Base-by-base conservation (phyloP, 2,888 invertebrate species). In the Invenusta paracnida region DNA sequence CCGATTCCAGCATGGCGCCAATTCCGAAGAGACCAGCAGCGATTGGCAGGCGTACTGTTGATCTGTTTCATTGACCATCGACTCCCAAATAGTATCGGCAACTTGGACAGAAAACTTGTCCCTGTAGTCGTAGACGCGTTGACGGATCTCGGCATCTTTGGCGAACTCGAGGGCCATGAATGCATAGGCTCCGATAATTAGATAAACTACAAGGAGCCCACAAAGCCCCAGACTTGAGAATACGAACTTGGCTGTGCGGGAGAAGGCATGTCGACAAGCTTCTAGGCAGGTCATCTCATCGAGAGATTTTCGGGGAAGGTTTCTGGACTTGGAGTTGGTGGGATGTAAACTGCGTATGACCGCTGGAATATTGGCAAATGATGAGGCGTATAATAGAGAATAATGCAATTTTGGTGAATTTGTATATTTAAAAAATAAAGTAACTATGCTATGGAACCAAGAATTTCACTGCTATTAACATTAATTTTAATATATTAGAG, bases 211-310 rank as follows among this genome's bases (percentile, higher is more conserved):
- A 0, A 91, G 90, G 89, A 91, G 89, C 27, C 88, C 88, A 86
- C 90, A 90, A 2, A 92, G 89, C 0, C 91, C 91, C 27, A 91
- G 88, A 86, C 91, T 90, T 0, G 91, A 91, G 88, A 91, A 91
- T 86, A 90, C 87, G 87, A 91, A 90, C 88, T 90, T 90, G 88
- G 89, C 23, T 13, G 79, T 79, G 5, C 23, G 29, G 5, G 23
- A 27, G 23, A 79, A 13, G 79, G 11, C 23, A 5, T 79, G 79
- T 5, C 79, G 29, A 79, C 2, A 79, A 27, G 79, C 79, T 28
- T 79, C 79, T 5, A 23, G 2, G 23, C 79, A 79, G 27, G 79
- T 79, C 79, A 79, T 79, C 5, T 48, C 48, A 11, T 48, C 48
- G 48, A 48, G 48, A 48, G 48, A 48, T 48, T 48, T 48, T 48